Conservation (phyloP, 2,888 invertebrate genomes). For the Troides oblongomaculatus region DNA sequence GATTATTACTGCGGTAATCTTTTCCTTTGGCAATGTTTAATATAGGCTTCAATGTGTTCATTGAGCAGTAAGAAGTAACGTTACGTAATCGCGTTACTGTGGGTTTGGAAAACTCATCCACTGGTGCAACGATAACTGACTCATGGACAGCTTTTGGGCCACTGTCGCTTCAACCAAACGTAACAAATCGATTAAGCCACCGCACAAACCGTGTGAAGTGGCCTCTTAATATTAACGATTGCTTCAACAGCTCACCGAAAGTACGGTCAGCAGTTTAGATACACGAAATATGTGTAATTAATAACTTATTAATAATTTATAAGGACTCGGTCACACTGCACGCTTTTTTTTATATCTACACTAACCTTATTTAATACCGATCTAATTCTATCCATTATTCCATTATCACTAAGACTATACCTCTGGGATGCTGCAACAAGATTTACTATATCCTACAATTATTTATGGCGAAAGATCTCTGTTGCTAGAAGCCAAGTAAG, state of each 20-base stretch:
- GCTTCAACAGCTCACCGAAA: constrained; percentile 18
- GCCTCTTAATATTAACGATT: constrained; percentile 21
- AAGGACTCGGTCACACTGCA: neutral
- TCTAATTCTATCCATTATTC: no score
- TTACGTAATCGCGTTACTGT: neutral
- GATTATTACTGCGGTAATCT: no score
- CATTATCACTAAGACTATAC: no score
- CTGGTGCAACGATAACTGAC: constrained; percentile 1
- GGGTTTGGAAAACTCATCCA: constrained; percentile 5
- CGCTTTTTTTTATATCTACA: neutral
- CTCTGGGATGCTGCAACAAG: neutral
- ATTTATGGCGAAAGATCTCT: no score
- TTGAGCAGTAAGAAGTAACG: neutral
- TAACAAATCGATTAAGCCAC: constrained; percentile 29
- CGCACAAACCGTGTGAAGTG: constrained; percentile 21
- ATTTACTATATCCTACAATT: no score
- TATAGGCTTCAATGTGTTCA: no score
- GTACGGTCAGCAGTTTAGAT: constrained; percentile 18
- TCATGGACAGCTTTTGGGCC: constrained; percentile 13
- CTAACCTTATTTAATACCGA: no score
- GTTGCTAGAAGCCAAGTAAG: no score
- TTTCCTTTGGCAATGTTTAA: no score
- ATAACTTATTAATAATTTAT: constrained; percentile 1
- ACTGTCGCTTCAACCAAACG: constrained; percentile 17
- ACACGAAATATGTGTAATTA: neutral